phyloP scores from a whole-genome alignment of 2,888 invertebrate genomes.

The Pseudococcus longispinus region DNA sequence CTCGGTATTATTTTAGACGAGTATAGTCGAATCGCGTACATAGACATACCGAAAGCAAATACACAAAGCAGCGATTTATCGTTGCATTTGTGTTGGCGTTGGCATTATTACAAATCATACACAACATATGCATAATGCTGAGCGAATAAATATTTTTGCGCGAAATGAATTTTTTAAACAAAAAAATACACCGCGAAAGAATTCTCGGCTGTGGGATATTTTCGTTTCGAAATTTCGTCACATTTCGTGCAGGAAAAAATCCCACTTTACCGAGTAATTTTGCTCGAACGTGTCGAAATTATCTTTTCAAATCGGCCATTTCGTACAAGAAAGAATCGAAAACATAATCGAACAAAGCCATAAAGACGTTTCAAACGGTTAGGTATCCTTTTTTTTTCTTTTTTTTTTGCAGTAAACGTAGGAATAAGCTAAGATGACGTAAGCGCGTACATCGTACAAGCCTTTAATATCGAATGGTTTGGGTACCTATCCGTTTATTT shows the following conservation, averaged over 20 bases:
- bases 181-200: not conserved
- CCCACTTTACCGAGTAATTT: not conserved
- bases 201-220: not conserved
- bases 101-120: constrained; percentile 4
- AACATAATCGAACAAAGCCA: not conserved
- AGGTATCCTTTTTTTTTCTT: not conserved
- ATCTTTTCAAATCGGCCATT: not conserved
- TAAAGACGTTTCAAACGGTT: not conserved
- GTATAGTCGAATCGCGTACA: not conserved
- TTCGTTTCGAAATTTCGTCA: not conserved
- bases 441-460: not conserved
- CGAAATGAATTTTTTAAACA: not conserved
- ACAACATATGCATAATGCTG: not conserved
- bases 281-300: not conserved
- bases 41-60: not conserved
- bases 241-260: not conserved
- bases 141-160: not conserved
- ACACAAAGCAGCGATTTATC: not conserved
- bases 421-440: not conserved
- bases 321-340: not conserved
- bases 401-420: not conserved
- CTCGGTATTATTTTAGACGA: constrained; percentile 3
- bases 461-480: not conserved
- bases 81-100: not conserved
- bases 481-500: not conserved